Evolutionary conservation across 2,888 invertebrate genomes (phyloP).

Genomic region (Alloscopus bannaensis): DNA sequence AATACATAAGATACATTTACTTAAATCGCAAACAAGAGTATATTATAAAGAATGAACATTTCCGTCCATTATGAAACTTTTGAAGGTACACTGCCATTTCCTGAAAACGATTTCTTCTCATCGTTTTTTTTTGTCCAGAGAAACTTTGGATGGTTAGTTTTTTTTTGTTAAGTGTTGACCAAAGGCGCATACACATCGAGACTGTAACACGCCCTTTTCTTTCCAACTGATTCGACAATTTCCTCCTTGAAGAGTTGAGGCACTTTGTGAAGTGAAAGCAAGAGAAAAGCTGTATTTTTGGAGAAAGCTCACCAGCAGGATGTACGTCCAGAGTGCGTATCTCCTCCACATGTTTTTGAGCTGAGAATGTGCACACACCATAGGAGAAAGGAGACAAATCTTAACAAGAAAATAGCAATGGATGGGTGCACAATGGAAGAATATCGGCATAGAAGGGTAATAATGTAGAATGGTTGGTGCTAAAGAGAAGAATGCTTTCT

Average conservation of each 20-base stretch:
- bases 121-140: not conserved
- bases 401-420: conserved; percentile 60
- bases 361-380: not conserved
- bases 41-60: conserved; percentile 27
- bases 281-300: conserved; percentile 1
- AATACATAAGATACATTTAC: not conserved
- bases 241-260: conserved; percentile 10
- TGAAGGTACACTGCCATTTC: not conserved
- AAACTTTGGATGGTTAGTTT: not conserved
- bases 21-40: not conserved
- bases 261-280: conserved; percentile 12
- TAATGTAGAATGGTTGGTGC: conserved; percentile 71
- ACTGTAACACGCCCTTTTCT: no score
- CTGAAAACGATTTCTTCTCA: no score
- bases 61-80: conserved; percentile 23
- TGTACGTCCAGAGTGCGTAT: conserved; percentile 9
- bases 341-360: not conserved
- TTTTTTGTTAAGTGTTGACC: not conserved
- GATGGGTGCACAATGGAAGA: conserved; percentile 61
- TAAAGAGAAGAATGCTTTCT: conserved; percentile 68
- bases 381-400: conserved; percentile 40
- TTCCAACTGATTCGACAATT: conserved; percentile 28
- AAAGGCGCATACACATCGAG: not conserved
- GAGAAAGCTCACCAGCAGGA: conserved; percentile 6
- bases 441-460: conserved; percentile 64